Conservation (phyloP, 2,797 vertebrate genomes). For the Diplodus sargus region DNA sequence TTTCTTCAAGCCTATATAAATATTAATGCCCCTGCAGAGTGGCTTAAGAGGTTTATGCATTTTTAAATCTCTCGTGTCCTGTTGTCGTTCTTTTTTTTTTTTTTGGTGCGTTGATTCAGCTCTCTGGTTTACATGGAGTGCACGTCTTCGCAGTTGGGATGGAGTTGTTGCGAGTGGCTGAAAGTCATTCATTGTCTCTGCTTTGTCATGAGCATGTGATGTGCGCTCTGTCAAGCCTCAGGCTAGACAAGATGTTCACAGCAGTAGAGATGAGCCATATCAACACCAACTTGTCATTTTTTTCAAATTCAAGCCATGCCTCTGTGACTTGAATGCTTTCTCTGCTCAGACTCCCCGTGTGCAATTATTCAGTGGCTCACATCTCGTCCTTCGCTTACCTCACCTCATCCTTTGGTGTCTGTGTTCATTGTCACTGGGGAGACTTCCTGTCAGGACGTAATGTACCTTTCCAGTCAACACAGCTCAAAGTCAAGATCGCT, state of each 20-base stretch:
- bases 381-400: constrained; percentile 6
- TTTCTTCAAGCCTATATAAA: constrained; percentile 72
- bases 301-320: constrained; percentile 24
- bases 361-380: constrained; percentile 42
- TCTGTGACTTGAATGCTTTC: neutral
- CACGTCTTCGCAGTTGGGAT: constrained; percentile 27
- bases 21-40: constrained; percentile 75
- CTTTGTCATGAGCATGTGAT: constrained; percentile 33
- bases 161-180: constrained; percentile 38
- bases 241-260: constrained; percentile 52
- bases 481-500: constrained; percentile 31
- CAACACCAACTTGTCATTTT: constrained; percentile 24
- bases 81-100: constrained; percentile 36
- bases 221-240: constrained; percentile 41
- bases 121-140: constrained; percentile 55
- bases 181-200: constrained; percentile 45
- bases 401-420: neutral
- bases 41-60: constrained; percentile 81
- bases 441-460: constrained; percentile 27
- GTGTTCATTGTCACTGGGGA: constrained; percentile 26
- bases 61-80: constrained; percentile 70
- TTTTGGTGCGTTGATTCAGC: constrained; percentile 53
- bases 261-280: constrained; percentile 31
- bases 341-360: neutral
- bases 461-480: constrained; percentile 27